Evolutionary conservation across 2,797 vertebrate genomes (phyloP), one percentile per base, ranked within the genome.

Genomic region (Sardinella longiceps): DNA sequence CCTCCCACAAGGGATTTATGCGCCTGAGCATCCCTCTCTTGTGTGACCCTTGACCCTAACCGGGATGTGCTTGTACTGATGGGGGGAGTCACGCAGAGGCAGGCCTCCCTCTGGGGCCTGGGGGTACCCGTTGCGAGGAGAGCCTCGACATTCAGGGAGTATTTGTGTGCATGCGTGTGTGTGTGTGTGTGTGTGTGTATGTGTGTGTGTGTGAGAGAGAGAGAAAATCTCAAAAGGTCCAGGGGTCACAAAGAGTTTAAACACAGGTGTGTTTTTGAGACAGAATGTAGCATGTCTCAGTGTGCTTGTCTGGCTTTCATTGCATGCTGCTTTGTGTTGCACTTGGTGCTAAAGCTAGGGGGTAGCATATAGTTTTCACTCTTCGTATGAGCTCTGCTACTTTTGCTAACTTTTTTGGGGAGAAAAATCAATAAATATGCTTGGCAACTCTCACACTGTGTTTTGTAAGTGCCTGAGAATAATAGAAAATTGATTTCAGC

Each of bases 1-100:
- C 70, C 33, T 77, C 37, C 37, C 7, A 2, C 70, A 18, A 43
- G 18, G 37, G 37, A 77, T 83, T 87, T 89, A 83, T 86, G n/a
- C 74, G 83, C 50, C n/a, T 53, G 74, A 74, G 50, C 81, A 82
- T 87, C 80, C 60, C 81, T 48, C 23, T 84, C 84, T 20, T 37
- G 37, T 7, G 5, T 77, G 70, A 77, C 70, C 70, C 37, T 20
- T 77, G 70, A 77, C 70, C 70, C 33, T 37, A 18, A 18, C 70
- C 7, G 70, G 70, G 70, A 77, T 77, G 37, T 77, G 70, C 37
- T 37, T 77, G 70, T 10, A 18, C 6, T 77, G 37, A 37, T 5
- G 20, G 56, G 20, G 20, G 63, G 28, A 70, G 28, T 70, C 63
- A 11, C 37, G 63, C 63, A 33, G 70, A 77, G 70, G 70, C 70